Evolutionary conservation across 1,140 invertebrate genomes (phyloP), one percentile per base, ranked within the genome.

Genomic region (Caerostris extrusa): DNA sequence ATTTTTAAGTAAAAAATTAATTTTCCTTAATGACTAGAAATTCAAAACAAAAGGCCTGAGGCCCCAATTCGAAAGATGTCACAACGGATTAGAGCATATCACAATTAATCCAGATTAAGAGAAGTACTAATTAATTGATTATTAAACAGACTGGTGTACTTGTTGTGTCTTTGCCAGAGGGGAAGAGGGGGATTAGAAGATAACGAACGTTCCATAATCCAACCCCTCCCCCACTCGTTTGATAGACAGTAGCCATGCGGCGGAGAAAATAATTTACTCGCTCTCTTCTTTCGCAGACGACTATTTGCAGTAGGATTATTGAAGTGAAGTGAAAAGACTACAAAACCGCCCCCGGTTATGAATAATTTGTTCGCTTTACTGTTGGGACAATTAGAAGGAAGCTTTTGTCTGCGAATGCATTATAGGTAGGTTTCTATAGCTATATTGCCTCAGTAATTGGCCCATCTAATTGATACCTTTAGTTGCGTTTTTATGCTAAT

Each of bases 61-160:
- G 82, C 6, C 7, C 58, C 71, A 71, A 90, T 71, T 90, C 88
- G 90, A 53, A 56, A 81, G 67, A 93, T 89, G 92, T 93, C 92
- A 93, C 55, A 81, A 64, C 69, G 69, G 85, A 89, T 93, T 88
- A 93, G n/a, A 61, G 58, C 55, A 17, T 86, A 56, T 93, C 92
- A 93, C 86, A 89, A 88, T 89, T 88, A 93, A 93, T 88, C 85
- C 92, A 87, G 85, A 93, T 93, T 93, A 93, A 81, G 92, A 64
- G 92, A 82, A 81, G 69, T 58, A 71, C 92, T 93, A 93, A 93
- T 93, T 93, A 93, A 93, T 93, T 93, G 92, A 89, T 89, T 93
- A 93, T 93, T 93, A 93, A 93, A 93, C 60, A 71, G 57, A 69
- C 55, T 14, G 87, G 60, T 7, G 34, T 34, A 77, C 69, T 8